A percentile compares a stretch with the other conserved stretches of the same genome.
Conservation (phyloP, 2,888 invertebrate species). For the Neria commutata region DNA sequence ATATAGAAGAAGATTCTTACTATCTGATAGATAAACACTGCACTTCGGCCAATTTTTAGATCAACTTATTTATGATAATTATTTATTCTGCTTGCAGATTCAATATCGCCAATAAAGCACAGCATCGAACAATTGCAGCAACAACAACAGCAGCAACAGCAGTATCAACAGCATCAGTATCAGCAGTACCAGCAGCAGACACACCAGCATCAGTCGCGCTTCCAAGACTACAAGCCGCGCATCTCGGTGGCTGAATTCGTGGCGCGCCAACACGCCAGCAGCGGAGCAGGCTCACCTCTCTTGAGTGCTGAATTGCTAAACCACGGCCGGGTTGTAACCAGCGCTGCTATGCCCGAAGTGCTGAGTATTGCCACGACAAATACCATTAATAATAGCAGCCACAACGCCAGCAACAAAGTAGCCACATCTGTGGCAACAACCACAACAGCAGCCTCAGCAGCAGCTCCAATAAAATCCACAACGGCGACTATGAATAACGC, state of each 20-base stretch:
- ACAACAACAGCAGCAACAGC: conserved; percentile 22
- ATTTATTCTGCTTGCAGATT: not conserved
- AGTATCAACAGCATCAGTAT: not conserved
- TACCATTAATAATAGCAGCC: conserved; percentile 38
- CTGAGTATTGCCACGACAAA: conserved; percentile 42
- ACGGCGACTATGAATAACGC: conserved; percentile 39
- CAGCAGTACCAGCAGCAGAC: conserved; percentile 2
- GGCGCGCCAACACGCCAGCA: conserved; percentile 72
- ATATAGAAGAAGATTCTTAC: no score
- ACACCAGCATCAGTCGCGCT: not conserved
- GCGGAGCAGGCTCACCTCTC: conserved; percentile 68
- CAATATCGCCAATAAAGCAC: not conserved
- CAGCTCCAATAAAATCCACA: not conserved
- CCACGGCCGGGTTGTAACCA: conserved; percentile 10
- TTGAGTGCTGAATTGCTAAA: not conserved
- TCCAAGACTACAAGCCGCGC: conserved; percentile 59
- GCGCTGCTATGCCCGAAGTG: conserved; percentile 49
- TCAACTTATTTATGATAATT: not conserved
- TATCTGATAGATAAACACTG: no score
- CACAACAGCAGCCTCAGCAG: conserved; percentile 11
- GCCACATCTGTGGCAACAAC: conserved; percentile 26
- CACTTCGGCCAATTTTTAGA: no score
- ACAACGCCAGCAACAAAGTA: conserved; percentile 24
- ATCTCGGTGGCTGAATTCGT: conserved; percentile 89
- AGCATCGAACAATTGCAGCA: not conserved